Evolutionary conservation across 2,888 invertebrate genomes (phyloP).

Genomic region (Phyto melanocephala): DNA sequence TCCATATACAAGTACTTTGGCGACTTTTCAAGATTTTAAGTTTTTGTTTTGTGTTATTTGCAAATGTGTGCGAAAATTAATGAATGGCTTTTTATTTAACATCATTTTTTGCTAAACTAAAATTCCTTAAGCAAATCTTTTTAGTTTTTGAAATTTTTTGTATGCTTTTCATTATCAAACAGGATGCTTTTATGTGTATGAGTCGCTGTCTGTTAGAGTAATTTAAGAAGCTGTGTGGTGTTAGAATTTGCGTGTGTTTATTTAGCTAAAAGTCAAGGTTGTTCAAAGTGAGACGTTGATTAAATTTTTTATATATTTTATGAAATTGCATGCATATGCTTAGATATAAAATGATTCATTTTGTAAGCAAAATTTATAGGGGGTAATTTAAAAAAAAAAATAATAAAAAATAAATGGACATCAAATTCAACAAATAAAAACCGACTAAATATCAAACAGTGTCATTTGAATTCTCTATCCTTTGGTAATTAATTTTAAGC

Average conservation of each 20-base stretch:
- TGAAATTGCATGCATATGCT: slow-evolving; percentile 38
- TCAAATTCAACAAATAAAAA: slow-evolving; percentile 36
- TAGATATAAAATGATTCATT: slow-evolving; percentile 55
- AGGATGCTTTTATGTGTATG: slow-evolving; percentile 54
- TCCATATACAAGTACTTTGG: neutral
- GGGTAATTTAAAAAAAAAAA: slow-evolving; percentile 38
- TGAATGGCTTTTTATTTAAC: slow-evolving; percentile 53
- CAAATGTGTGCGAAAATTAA: slow-evolving; percentile 53
- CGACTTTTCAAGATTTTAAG: neutral
- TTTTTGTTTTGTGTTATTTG: neutral
- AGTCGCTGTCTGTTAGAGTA: slow-evolving; percentile 16
- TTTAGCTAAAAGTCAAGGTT: slow-evolving; percentile 62
- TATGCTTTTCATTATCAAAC: slow-evolving; percentile 48
- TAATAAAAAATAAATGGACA: neutral
- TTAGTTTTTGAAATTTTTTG: neutral
- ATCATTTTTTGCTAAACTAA: slow-evolving; percentile 17
- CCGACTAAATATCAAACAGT: slow-evolving; percentile 11
- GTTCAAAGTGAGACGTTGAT: slow-evolving; percentile 52
- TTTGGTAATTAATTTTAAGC: slow-evolving; percentile 9
- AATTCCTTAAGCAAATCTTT: slow-evolving; percentile 52
- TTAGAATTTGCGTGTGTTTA: slow-evolving; percentile 60
- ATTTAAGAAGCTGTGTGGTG: slow-evolving; percentile 63
- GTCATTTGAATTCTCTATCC: slow-evolving; percentile 52
- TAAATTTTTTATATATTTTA: slow-evolving; percentile 38
- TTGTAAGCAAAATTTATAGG: slow-evolving; percentile 59